Evolutionary conservation across 2,888 invertebrate genomes (phyloP), one percentile per base, ranked within the genome.

Genomic region (Siphonodentalium dalli): DNA sequence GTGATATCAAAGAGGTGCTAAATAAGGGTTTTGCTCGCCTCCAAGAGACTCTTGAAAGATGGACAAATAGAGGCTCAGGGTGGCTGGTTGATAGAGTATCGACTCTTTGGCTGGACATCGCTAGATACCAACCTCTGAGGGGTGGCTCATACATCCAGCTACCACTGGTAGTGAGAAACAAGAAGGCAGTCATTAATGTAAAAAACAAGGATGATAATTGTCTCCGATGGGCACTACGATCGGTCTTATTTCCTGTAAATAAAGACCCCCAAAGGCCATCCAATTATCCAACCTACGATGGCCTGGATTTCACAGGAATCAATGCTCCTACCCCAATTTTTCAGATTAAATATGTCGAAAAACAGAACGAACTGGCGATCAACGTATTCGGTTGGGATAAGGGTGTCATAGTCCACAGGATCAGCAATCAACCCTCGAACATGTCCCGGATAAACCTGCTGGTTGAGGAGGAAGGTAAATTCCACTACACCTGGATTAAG

Each of bases 201-300:
- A 40, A 51, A 27, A 56, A 58, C 51, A 56, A 28, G 27, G 55
- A 51, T 23, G 51, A 45, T 43, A 11, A 49, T 35, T 49, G 52
- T 42, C 47, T 56, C 8, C 34, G 37, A 8, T 56, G 47, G 53
- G 20, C 40, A n/a, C 35, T 23, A 20, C 9, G 34, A 24, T 7
- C 20, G n/a, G 44, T 11, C 1, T n/a, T 18, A 4, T 35, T 38
- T 23, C 37, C 24, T 23, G 24, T 1, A 11, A 8, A 4, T 11
- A 27, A 39, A 9, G 11, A 38, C 1, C 5, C 5, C 35, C 18
- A 44, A n/a, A 33, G 31, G 29, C 29, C 44, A 33, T 0, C 3
- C 2, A 8, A 31, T 20, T 33, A 44, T 33, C 34, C 31, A n/a
- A 44, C 31, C 31, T 8, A 33, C 15, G 27, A 53, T 13, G 40